Evolutionary conservation across 64 coral and sea anemone species (phyloP).

Genomic region (Stichodactyla helianthus): DNA sequence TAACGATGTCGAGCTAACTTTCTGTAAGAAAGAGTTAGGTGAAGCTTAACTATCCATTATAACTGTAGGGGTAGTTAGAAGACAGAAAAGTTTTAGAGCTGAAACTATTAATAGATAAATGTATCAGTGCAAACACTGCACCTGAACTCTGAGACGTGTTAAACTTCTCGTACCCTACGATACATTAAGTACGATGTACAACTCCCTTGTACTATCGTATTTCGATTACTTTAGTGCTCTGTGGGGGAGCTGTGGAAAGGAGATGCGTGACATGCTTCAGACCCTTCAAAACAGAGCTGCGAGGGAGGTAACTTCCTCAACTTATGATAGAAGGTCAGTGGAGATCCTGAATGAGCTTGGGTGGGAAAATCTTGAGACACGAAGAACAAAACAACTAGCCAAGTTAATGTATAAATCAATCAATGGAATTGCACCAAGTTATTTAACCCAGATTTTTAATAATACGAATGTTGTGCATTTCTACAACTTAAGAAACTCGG

Average conservation of each 20-base stretch:
- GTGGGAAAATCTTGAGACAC: conserved; percentile 27
- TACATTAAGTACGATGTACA: no score
- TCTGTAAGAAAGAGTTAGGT: conserved; percentile 9
- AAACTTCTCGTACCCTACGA: no score
- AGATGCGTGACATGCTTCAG: neutral
- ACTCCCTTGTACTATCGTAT: neutral
- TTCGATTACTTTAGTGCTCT: conserved; percentile 21
- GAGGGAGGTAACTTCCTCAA: conserved; percentile 1
- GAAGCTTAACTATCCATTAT: neutral
- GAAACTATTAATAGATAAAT: no score
- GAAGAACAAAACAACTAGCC: no score
- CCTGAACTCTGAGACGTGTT: no score
- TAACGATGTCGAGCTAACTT: conserved; percentile 2
- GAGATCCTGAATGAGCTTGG: conserved; percentile 32
- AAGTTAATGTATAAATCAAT: no score
- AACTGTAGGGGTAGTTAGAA: neutral
- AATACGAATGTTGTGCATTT: no score
- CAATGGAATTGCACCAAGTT: no score
- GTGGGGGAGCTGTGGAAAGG: conserved; percentile 11
- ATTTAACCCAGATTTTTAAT: no score
- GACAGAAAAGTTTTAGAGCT: neutral
- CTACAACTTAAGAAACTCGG: no score
- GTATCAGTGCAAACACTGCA: no score
- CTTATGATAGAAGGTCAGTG: conserved; percentile 1
- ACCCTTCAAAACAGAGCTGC: conserved; percentile 25